Conservation (phyloP, 1,140 invertebrate genomes). For the Neomicropteryx cornuta region DNA sequence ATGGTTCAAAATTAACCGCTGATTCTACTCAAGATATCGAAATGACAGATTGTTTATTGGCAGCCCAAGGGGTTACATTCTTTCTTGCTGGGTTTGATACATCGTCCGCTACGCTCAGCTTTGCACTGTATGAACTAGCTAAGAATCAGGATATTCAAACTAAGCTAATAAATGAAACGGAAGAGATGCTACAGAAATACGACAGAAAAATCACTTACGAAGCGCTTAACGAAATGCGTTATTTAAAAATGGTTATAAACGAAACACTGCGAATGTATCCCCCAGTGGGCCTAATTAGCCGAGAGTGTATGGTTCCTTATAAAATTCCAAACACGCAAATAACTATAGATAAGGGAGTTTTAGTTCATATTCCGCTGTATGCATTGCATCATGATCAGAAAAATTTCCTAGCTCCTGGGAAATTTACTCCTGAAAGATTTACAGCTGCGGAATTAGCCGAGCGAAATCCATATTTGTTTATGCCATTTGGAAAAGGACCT, state of each 20-base stretch:
- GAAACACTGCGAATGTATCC: slow-evolving; percentile 38
- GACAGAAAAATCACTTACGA: slow-evolving; percentile 22
- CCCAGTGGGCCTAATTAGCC: slow-evolving; percentile 16
- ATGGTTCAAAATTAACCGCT: too few relatives aligned
- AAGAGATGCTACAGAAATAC: too few relatives aligned
- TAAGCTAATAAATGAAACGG: slow-evolving; percentile 38
- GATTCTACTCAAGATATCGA: too few relatives aligned
- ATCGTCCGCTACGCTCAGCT: slow-evolving; percentile 40
- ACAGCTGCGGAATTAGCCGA: too few relatives aligned
- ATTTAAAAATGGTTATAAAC: slow-evolving; percentile 25
- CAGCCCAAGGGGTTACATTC: slow-evolving; percentile 41
- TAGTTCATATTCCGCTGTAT: slow-evolving; percentile 23
- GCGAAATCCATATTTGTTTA: too few relatives aligned
- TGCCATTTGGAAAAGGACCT: too few relatives aligned
- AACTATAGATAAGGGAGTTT: slow-evolving; percentile 19
- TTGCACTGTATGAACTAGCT: slow-evolving; percentile 41
- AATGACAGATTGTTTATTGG: slow-evolving; percentile 34
- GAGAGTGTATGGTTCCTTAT: slow-evolving; percentile 15
- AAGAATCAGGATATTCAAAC: slow-evolving; percentile 42
- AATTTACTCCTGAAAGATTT: too few relatives aligned
- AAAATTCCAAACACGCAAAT: slow-evolving; percentile 19
- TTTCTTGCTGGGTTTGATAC: slow-evolving; percentile 49
- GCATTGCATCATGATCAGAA: slow-evolving; percentile 26
- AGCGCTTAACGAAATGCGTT: slow-evolving; percentile 22
- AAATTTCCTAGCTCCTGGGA: too few relatives aligned